phyloP scores from a whole-genome alignment of 2,888 invertebrate genomes.

The Plagodis dolabraria region DNA sequence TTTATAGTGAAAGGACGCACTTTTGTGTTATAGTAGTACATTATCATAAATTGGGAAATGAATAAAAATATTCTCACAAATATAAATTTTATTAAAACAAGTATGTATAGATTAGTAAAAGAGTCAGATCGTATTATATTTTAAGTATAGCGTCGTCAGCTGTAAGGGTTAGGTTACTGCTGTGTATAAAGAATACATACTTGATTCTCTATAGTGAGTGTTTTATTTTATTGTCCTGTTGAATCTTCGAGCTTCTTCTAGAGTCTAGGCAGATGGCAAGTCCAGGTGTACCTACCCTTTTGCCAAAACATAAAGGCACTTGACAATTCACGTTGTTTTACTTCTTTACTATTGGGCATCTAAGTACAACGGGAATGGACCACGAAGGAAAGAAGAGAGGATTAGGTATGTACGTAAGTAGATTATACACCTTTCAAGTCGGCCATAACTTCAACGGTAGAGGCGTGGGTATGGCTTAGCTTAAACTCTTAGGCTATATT shows the following conservation, averaged over 20 bases:
- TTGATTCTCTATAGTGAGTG: slow-evolving; percentile 65
- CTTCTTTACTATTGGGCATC: too few species aligned
- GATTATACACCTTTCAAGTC: too few species aligned
- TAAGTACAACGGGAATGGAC: too few species aligned
- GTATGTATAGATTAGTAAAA: slow-evolving; percentile 66
- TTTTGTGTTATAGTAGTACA: slow-evolving; percentile 63
- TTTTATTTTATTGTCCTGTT: slow-evolving; percentile 50
- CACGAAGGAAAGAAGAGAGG: too few species aligned
- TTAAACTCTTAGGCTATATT: too few species aligned
- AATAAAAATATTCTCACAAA: slow-evolving; percentile 67
- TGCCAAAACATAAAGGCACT: background rate
- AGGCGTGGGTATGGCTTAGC: too few species aligned
- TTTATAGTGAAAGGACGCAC: slow-evolving; percentile 60
- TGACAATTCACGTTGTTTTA: too few species aligned
- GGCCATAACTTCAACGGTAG: too few species aligned
- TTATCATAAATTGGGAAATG: slow-evolving; percentile 63
- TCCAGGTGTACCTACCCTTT: too few species aligned
- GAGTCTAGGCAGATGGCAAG: background rate
- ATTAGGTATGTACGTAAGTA: too few species aligned
- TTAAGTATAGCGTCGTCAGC: slow-evolving; percentile 70
- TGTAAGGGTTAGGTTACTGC: slow-evolving; percentile 72
- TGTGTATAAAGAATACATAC: slow-evolving; percentile 77
- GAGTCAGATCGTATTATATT: slow-evolving; percentile 82
- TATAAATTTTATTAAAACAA: slow-evolving; percentile 65
- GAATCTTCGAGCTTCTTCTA: background rate